Evolutionary conservation across 2,797 vertebrate genomes (phyloP).

Genomic region (Syncerus caffer): DNA sequence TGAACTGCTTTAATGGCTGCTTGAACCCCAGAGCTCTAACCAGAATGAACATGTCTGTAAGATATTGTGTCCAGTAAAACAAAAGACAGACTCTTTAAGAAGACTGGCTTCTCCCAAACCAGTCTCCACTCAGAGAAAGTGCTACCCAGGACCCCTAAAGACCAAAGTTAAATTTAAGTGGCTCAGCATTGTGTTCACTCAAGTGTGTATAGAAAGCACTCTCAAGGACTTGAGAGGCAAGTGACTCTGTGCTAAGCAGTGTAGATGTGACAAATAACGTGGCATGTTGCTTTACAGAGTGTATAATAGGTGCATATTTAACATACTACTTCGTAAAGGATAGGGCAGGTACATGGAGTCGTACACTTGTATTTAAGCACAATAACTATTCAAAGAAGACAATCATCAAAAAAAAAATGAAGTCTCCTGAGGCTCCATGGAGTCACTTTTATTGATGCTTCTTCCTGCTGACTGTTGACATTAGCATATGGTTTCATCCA

Average conservation of each 20-base stretch:
- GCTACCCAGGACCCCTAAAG: neutral
- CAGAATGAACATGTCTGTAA: constrained; percentile 2
- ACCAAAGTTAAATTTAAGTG: constrained; percentile 37
- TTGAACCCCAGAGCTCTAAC: neutral
- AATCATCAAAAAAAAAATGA: neutral
- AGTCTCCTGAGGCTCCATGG: neutral
- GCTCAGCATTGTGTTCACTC: constrained; percentile 31
- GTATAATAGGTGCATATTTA: neutral
- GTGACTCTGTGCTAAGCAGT: constrained; percentile 23
- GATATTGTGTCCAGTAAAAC: neutral
- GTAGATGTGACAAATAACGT: constrained; percentile 3
- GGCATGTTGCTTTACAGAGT: neutral
- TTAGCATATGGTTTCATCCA: constrained; percentile 72
- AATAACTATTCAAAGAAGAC: neutral
- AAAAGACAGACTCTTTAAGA: neutral
- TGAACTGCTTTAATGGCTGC: neutral
- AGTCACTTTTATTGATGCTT: constrained; percentile 20
- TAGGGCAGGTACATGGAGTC: neutral
- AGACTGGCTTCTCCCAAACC: neutral
- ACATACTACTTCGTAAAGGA: constrained; percentile 26
- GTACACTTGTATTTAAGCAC: neutral
- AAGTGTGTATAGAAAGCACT: neutral
- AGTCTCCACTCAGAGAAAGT: neutral
- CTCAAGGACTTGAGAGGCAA: neutral
- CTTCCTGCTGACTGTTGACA: constrained; percentile 47